Conservation (phyloP, 2,113 vertebrate genomes). For the Miniopterus natalensis region DNA sequence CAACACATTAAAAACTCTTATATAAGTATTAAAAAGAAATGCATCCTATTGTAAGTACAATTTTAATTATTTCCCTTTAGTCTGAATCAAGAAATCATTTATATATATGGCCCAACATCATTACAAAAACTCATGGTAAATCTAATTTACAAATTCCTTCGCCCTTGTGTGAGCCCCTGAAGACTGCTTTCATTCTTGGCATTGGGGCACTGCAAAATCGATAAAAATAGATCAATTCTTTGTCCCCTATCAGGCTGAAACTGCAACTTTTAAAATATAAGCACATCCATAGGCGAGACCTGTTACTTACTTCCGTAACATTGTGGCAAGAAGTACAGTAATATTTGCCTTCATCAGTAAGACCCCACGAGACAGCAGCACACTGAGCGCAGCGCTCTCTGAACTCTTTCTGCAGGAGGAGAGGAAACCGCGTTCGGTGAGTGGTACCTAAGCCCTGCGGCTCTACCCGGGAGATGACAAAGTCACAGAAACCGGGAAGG, state of each 20-base stretch:
- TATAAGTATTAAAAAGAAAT: constrained; percentile 12
- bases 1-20: constrained; percentile 13
- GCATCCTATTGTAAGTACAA: background rate
- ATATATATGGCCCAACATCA: background rate
- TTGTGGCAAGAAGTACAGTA: constrained; percentile 96
- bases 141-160: background rate
- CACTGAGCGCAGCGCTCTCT: constrained; percentile 92
- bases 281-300: background rate
- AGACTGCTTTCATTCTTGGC: background rate
- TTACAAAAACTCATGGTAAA: background rate
- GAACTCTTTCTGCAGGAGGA: constrained; percentile 88
- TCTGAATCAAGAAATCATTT: background rate
- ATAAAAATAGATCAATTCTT: background rate
- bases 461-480: background rate
- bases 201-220: background rate
- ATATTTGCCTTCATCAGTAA: constrained; percentile 94
- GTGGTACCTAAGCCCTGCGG: background rate
- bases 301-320: constrained; percentile 93
- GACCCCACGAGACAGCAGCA: constrained; percentile 92
- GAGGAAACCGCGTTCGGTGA: background rate
- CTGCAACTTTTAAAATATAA: constrained; percentile 8
- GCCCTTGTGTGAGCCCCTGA: background rate
- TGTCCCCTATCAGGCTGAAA: background rate
- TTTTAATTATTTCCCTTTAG: constrained; percentile 10
- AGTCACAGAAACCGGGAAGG: background rate